Conservation (phyloP, 2,888 invertebrate species). For the Phengaris alcon region DNA sequence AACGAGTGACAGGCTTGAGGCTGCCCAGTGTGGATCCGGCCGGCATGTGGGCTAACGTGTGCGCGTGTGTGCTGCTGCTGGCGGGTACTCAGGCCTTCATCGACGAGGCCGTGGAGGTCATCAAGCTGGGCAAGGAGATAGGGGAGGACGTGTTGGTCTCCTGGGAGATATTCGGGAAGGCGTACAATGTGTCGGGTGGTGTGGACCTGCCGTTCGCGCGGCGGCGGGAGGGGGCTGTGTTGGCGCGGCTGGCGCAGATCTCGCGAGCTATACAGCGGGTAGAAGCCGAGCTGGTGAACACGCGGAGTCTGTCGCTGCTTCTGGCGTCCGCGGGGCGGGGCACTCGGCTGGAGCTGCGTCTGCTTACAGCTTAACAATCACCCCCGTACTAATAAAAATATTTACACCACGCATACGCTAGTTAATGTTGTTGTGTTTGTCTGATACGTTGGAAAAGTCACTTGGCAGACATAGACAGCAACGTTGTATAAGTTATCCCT, state of each 20-base stretch:
- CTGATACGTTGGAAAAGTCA: too few species aligned
- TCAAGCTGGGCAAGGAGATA: conserved; percentile 80
- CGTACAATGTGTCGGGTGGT: conserved; percentile 72
- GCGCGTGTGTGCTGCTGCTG: conserved; percentile 51
- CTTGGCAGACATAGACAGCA: too few species aligned
- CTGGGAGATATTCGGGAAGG: conserved; percentile 82
- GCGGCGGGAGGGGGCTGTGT: conserved; percentile 80
- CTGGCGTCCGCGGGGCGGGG: conserved; percentile 60
- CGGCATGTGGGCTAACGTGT: conserved; percentile 62
- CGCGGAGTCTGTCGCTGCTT: conserved; percentile 50
- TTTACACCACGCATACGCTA: too few species aligned
- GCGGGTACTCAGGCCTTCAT: conserved; percentile 42
- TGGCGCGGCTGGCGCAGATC: conserved; percentile 66
- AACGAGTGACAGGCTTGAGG: not conserved
- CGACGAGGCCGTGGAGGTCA: conserved; percentile 81
- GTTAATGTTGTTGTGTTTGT: too few species aligned
- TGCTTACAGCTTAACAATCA: conserved; percentile 56
- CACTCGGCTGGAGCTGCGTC: conserved; percentile 77
- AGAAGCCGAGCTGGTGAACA: conserved; percentile 56
- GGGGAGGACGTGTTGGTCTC: conserved; percentile 79
- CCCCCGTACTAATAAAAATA: too few species aligned
- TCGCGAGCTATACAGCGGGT: conserved; percentile 56
- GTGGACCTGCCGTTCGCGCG: conserved; percentile 81
- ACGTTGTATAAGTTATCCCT: too few species aligned
- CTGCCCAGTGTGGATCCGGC: conserved; percentile 25